Base-by-base conservation (phyloP, 2,113 vertebrate genomes). In the Amblyopsis rosae region DNA sequence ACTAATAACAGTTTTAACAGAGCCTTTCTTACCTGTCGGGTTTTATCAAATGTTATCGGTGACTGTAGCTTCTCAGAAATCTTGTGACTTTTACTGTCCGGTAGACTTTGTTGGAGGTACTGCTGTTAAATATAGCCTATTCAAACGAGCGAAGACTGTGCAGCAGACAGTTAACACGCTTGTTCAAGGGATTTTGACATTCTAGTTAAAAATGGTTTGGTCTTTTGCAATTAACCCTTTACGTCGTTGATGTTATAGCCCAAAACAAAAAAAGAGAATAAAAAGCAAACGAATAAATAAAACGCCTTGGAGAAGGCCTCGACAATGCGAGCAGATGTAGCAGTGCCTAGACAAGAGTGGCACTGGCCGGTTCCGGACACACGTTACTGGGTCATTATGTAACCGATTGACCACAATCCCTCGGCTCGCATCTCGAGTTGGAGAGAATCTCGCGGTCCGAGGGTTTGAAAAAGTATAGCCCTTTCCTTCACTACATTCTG, bases 361-460 rank as follows among this genome's bases (percentile, higher is more conserved):
- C 77, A 91, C 84, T 81, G 84, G 78, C 85, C 62, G 77, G 87
- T 87, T 80, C 90, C 70, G 78, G 60, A 72, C 80, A 79, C 51
- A 82, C 62, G 72, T 87, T 80, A 84, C 78, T 70, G 81, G 80
- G 72, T 85, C 89, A 88, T 91, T 88, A 88, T 88, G 89, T 86
- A 86, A 90, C 70, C 69, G 61, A 80, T 75, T 69, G 65, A 76
- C 72, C 69, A 45, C 69, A 75, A 63, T 78, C 67, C 74, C 70
- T 54, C 68, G 64, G 63, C 85, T 76, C 62, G 73, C 71, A 49
- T 77, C 71, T 82, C 69, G 56, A 73, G 73, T 75, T 45, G 77
- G 72, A 67, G 62, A 49, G 35, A 33, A 67, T 76, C 46, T 81
- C 72, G 19, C 80, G 56, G 77, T 69, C 72, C 61, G 16, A 51